Percentiles rank a stretch among this genome's conserved stretches.
These are phyloP conservation scores for Camptogramma bilineatum DNA, from an alignment of 2,888 invertebrate genomes.

Conservation along the genomic window DNA sequence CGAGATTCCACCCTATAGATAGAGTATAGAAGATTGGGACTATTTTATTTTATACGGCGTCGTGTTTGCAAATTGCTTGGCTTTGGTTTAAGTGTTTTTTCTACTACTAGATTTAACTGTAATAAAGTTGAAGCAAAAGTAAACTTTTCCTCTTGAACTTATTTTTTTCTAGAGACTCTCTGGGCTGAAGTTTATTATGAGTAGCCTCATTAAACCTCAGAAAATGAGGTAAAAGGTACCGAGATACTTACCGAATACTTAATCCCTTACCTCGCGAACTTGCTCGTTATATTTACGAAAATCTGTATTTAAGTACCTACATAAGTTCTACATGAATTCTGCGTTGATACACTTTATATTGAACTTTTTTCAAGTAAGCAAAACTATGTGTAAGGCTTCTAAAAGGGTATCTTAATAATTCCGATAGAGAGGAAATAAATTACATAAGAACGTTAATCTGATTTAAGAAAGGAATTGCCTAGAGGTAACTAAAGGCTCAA, in stretches of 20 bases:
- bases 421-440: no score
- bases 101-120: neutral
- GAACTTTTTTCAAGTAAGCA: no score
- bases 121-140: neutral
- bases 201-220: neutral
- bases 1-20: constrained; percentile 26
- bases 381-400: no score
- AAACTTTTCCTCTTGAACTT: neutral
- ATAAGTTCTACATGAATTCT: neutral
- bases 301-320: neutral
- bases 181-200: neutral
- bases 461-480: no score
- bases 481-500: no score
- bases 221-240: neutral
- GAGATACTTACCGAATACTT: neutral
- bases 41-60: constrained; percentile 19
- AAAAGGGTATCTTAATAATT: no score
- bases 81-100: neutral
- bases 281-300: neutral
- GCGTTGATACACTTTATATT: neutral
- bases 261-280: neutral
- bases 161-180: neutral
- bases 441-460: no score
- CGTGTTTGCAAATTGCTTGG: neutral
- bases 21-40: constrained; percentile 11